Evolutionary conservation across 2,797 vertebrate genomes (phyloP), one percentile per base, ranked within the genome.

Genomic region (Cetoscarus ocellatus): DNA sequence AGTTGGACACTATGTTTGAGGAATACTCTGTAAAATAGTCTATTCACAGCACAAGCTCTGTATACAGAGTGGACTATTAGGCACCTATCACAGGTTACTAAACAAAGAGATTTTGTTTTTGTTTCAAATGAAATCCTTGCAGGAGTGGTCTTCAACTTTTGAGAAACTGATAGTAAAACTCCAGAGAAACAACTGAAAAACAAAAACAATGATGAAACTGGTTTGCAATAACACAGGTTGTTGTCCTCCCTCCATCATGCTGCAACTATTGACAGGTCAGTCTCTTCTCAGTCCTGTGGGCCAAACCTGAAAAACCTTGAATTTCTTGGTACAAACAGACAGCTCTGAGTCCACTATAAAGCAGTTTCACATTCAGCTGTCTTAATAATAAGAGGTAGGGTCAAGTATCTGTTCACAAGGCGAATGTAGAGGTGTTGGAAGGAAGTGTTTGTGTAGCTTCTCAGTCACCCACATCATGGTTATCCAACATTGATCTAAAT

Each of bases 161-260:
- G 43, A 67, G 51, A 61, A 18, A 1, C 44, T 9, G 5, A 55
- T 35, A n/a, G 18, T 9, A 39, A n/a, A 54, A 40, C 14, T 61
- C 42, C 40, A 34, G 14, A 15, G 35, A 51, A 38, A 47, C 7
- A 59, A 42, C 51, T 51, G 18, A 39, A 39, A 47, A 66, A 6
- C 45, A 34, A 17, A 73, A 57, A 27, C 45, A 10, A 50, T 79
- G 80, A 80, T 83, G 82, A 80, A 78, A 87, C 61, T 39, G 58
- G n/a, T 80, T 68, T 76, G 80, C 75, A 83, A 76, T 57, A 63
- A 71, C 10, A 61, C 49, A 10, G 15, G 8, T 60, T 10, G 40
- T 10, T 73, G 17, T 10, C 27, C 8, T 10, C 57, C 36, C 36
- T 67, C 57, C 39, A 54, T 14, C 34, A 56, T 55, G 44, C 34